Evolutionary conservation across 2,113 vertebrate genomes (phyloP), one percentile per base, ranked within the genome.

Genomic region (Pyxicephalus adspersus): DNA sequence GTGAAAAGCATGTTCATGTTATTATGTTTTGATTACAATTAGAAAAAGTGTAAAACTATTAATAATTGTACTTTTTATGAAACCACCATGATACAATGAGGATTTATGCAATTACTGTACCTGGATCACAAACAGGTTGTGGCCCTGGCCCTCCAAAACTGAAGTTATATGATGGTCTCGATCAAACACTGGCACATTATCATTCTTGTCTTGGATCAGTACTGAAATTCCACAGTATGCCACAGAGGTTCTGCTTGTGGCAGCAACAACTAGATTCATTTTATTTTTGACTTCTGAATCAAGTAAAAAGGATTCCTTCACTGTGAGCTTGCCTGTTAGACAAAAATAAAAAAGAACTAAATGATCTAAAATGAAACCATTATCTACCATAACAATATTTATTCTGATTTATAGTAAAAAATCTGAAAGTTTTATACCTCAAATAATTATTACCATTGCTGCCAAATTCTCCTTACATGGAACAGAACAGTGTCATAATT

Each of bases 161-260:
- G 92, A 92, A 1, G 91, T 91, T 83, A 86, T 91, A 86, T 96
- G 95, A 89, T 84, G 81, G 50, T 63, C 87, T 85, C 93, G 89
- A 71, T 93, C 88, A 89, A 99, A 98, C 83, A 76, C 64, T 0
- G 96, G 96, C 4, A 73, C 60, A 0, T 97, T 96, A 86, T 99
- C 96, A 64, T 98, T 98, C 74, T 89, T 17, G 76, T 99, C 97
- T 87, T 91, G 86, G 80, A 98, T 86, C 23, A 80, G 86, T 84
- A 97, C 64, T 2, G 84, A 86, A n/a, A 96, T 91, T 85, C 84
- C 89, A 87, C 95, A 93, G 72, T 95, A 88, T 0, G 88, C 90
- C 3, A 88, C 93, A 76, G 87, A 88, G 16, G 89, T 84, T 9
- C 84, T 83, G 38, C 81, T 93, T 86, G 94, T 93, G 61, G 95